phyloP scores from a whole-genome alignment of 2,797 vertebrate genomes.

The Xenops minutus region DNA sequence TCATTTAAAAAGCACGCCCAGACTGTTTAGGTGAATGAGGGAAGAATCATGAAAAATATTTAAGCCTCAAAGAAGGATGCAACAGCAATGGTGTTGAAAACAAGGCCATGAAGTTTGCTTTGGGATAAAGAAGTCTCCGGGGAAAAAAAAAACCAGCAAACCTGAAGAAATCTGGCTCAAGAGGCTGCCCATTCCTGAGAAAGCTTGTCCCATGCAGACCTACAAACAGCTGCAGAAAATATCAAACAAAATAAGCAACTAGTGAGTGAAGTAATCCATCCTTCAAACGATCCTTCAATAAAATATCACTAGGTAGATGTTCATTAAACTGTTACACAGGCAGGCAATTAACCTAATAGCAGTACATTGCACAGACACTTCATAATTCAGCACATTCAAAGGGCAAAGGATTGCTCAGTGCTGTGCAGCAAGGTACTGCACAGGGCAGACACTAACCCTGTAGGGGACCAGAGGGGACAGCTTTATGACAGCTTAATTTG shows the following conservation, averaged over 20 bases:
- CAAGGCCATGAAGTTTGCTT: neutral
- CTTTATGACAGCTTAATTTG: neutral
- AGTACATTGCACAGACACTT: neutral
- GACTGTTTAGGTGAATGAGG: neutral
- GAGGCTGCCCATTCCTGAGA: neutral
- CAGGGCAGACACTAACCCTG: neutral
- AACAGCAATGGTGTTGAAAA: neutral
- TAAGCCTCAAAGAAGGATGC: neutral
- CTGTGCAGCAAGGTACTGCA: neutral
- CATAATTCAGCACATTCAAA: neutral
- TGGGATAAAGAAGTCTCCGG: neutral
- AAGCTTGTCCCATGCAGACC: neutral
- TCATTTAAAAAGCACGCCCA: neutral
- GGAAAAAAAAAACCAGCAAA: neutral
- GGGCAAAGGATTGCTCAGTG: neutral
- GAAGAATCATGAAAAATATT: neutral
- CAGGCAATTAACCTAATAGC: neutral
- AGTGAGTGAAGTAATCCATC: neutral
- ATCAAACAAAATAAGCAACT: neutral
- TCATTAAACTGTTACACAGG: neutral
- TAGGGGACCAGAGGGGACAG: neutral
- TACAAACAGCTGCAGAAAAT: neutral
- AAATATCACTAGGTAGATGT: conserved; percentile 1
- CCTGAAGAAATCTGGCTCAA: neutral
- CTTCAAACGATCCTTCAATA: neutral